These are phyloP conservation scores for Tragelaphus scriptus DNA, from an alignment of 2,113 vertebrate genomes.

Conservation along the genomic window DNA sequence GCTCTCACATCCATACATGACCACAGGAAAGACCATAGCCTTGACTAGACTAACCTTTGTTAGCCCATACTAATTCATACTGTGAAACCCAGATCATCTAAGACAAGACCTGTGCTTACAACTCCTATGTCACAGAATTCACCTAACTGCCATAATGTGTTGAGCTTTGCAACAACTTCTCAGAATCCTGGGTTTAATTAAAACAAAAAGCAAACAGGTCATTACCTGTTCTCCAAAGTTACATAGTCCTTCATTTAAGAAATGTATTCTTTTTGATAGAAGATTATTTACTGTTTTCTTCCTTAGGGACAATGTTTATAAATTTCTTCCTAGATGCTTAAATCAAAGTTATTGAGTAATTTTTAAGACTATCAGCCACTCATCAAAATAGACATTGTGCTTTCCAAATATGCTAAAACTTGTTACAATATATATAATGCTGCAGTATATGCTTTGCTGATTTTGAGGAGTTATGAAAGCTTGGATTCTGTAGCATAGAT, in stretches of 20 bases:
- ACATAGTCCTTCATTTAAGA: neutral
- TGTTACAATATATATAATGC: accelerated
- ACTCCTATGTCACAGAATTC: accelerated
- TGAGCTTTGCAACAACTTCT: neutral
- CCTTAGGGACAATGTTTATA: neutral
- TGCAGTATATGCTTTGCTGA: no score
- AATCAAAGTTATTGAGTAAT: neutral
- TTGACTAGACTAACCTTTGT: no score
- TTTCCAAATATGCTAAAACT: neutral
- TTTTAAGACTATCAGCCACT: neutral
- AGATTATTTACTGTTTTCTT: neutral
- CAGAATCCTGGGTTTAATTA: neutral
- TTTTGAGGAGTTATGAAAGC: neutral
- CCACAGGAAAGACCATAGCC: no score
- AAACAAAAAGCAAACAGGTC: neutral
- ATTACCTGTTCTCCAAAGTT: neutral
- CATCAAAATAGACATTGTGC: accelerated
- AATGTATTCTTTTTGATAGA: neutral
- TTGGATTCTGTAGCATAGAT: neutral
- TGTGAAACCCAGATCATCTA: neutral
- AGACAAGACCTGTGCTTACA: neutral
- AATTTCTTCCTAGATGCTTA: neutral
- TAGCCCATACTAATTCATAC: neutral
- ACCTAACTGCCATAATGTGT: neutral
- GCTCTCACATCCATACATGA: no score